Conservation (phyloP, 1,140 invertebrate species). For the Metopolophium dirhodum region DNA sequence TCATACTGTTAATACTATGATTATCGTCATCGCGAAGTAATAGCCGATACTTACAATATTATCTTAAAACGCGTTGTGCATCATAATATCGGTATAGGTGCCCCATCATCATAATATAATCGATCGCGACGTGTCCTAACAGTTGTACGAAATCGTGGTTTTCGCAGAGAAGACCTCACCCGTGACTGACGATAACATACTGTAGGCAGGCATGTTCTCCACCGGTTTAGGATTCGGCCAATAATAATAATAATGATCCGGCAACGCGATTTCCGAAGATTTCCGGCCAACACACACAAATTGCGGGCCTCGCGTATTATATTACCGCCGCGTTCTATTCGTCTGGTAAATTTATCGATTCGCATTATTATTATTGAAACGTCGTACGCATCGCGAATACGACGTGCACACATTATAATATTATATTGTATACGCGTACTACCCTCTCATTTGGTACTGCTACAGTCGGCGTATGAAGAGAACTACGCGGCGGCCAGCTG, state of each 20-base stretch:
- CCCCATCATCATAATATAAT: background rate
- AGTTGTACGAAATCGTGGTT: background rate
- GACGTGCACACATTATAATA: background rate
- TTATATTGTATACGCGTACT: background rate
- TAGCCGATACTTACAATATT: too few relatives aligned
- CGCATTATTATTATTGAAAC: background rate
- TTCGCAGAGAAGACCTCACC: background rate
- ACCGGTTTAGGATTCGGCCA: background rate
- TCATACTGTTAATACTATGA: too few relatives aligned
- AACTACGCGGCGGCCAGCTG: background rate
- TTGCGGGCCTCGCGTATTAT: background rate
- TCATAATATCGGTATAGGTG: too few relatives aligned
- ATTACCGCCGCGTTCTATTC: background rate
- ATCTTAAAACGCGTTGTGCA: background rate
- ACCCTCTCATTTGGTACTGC: background rate
- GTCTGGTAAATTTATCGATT: background rate
- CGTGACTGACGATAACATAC: background rate
- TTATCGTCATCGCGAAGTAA: too few relatives aligned
- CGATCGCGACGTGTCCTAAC: background rate
- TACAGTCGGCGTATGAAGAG: background rate
- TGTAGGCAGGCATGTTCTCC: background rate
- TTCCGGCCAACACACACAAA: background rate
- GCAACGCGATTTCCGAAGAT: background rate
- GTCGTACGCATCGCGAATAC: background rate
- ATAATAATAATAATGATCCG: background rate